phyloP scores from a whole-genome alignment of 2,113 vertebrate genomes.

The Nothobranchius kuhntae region DNA sequence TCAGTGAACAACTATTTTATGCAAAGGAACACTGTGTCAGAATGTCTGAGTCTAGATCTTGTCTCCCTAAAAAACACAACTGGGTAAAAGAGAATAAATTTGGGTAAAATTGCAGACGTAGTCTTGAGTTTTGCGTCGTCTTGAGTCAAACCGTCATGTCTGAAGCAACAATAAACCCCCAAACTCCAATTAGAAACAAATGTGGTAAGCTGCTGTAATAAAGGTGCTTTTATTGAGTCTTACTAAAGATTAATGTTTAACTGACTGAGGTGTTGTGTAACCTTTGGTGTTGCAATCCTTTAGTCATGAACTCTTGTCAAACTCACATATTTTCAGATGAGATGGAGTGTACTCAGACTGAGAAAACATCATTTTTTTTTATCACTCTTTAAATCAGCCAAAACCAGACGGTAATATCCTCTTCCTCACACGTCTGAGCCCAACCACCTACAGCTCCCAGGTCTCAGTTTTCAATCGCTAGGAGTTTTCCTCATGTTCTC shows the following conservation, averaged over 20 bases:
- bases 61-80: too few relatives aligned
- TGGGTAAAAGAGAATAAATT: too few relatives aligned
- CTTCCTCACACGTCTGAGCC: constrained; percentile 11
- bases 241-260: constrained; percentile 3
- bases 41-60: too few relatives aligned
- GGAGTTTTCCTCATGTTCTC: constrained; percentile 45
- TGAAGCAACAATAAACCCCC: neutral
- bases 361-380: constrained; percentile 33
- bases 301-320: constrained; percentile 1
- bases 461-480: constrained; percentile 40
- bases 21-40: too few relatives aligned
- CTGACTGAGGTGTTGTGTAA: neutral
- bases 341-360: constrained; percentile 14
- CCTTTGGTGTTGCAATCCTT: constrained; percentile 19
- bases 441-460: constrained; percentile 10
- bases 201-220: neutral
- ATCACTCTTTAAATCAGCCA: constrained; percentile 47
- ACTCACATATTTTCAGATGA: neutral
- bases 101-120: too few relatives aligned
- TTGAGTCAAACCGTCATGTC: too few relatives aligned
- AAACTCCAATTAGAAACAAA: neutral
- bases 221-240: neutral
- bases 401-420: constrained; percentile 48
- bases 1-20: too few relatives aligned
- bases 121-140: too few relatives aligned